Base-by-base conservation (phyloP, 1,140 invertebrate species). In the Ostrea edulis region DNA sequence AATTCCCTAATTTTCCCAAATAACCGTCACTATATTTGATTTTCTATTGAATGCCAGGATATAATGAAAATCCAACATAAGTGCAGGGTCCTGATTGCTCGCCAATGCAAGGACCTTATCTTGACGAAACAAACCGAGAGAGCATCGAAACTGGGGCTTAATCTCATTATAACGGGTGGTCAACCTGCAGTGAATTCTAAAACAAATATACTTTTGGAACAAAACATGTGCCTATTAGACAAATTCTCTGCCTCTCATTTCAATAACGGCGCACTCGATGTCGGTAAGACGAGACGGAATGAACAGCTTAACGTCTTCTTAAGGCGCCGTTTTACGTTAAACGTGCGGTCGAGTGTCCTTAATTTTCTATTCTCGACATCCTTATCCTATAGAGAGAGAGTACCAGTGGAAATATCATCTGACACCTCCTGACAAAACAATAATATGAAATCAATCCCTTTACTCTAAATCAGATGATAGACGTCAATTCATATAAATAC, bases 171-270 rank as follows among this genome's bases (percentile, higher is more conserved):
- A 17, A 25, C 44, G n/a, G 82, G 17, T 81, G 82, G 51, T 54
- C 51, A 52, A 52, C 22, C 22, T 54, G 51, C 35, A 54, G 35
- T 54, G 82, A 35, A 83, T 29, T 83, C 51, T 53, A 54, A 83
- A 83, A 83, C 52, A 83, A 54, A 83, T 83, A 83, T 83, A 52
- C 82, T 53, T 44, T 83, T 53, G 53, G 51, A 17, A 53, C 51
- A 8, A 20, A 83, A 83, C 82, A 83, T 53, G 53, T 83, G 82
- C n/a, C 82, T 53, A 52, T 83, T 83, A 83, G 68, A 25, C 22
- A 77, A 77, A 35, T 77, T 77, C 68, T 29, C 14, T 25, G 90
- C 87, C 12, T 92, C 92, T 14, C 92, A 92, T 87, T 77, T 77
- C 68, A 77, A 77, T 77, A 29, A 77, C 25, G 11, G 14, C 29